Evolutionary conservation across 2,888 invertebrate genomes (phyloP), one percentile per base, ranked within the genome.

Genomic region (Ormyrus thymus): DNA sequence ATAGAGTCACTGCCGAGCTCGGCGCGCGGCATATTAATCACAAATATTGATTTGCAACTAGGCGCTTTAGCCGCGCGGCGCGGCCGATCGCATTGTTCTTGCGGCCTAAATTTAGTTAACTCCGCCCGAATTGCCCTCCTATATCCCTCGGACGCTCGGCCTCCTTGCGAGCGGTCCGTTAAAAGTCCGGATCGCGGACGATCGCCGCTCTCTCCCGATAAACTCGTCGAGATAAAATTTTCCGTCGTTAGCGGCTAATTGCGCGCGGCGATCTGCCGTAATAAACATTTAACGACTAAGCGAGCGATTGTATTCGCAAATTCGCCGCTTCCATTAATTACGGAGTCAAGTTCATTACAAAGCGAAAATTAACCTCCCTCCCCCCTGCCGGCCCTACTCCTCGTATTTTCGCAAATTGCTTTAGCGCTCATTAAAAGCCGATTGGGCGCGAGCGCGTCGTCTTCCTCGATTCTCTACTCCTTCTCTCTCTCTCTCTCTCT

Each of bases 391-490:
- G 56, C 56, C 6, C n/a, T 11, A 7, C 48, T n/a, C 50, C 50
- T 70, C 46, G 29, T 50, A 56, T 76, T 70, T 76, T 78, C 79
- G 69, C 78, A 81, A 82, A 80, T 78, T 79, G 77, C 66, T 80
- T 76, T 73, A 78, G 62, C 58, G 59, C 58, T 75, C 75, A 69
- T 75, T 74, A 74, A 74, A 69, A 65, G 15, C 66, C 64, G 72
- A 78, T 66, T 56, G 58, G 29, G 43, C 51, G 58, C 51, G 29
- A 29, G 29, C 29, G 29, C n/a, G 15, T 46, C 29, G 55, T 6
- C 15, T 9, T 74, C 66, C 71, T 7, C 61, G 29, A 29, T 10
- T 51, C n/a, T 46, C 66, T 29, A 9, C 50, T 29, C 51, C 48
- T 62, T 10, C 50, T 51, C 62, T 48, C 29, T 29, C 29, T n/a